Evolutionary conservation across 2,113 vertebrate genomes (phyloP).

Genomic region (Rattus norvegicus): GRCr8 NC_086021.1:38131501-38132000

Average conservation of each 20-base stretch:
- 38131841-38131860: not conserved
- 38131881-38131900: not conserved
- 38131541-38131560: too few relatives aligned
- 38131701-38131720: not conserved
- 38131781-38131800: not conserved
- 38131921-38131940: not conserved
- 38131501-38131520: not conserved
- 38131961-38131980: not conserved
- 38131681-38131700: not conserved
- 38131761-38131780: not conserved
- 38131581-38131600: not conserved
- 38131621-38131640: not conserved
- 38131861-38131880: not conserved
- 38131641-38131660: not conserved
- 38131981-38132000: not conserved
- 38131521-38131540: not conserved
- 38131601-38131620: constrained; percentile 4
- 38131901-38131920: not conserved
- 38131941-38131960: not conserved
- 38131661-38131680: constrained; percentile 45
- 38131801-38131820: not conserved
- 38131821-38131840: not conserved
- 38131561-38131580: not conserved
- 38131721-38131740: not conserved
- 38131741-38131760: not conserved